Base-by-base conservation (phyloP, 2,113 vertebrate genomes). In the Thunnus maccoyii region DNA sequence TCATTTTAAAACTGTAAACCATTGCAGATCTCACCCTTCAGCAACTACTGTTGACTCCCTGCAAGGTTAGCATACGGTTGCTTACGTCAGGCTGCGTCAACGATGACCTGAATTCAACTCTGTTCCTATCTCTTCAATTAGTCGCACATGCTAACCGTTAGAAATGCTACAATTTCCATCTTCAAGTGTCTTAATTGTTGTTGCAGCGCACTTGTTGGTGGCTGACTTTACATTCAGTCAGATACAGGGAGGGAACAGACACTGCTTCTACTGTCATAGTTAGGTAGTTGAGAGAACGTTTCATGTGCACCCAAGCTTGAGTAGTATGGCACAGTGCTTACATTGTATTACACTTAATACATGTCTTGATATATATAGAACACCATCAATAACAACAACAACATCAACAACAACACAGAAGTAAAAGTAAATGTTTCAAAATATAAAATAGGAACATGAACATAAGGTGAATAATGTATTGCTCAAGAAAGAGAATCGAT, bases 251-350 rank as follows among this genome's bases (percentile, higher is more conserved):
- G 84, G 80, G 71, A 83, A 82, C 57, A 76, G 72, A 79, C 77
- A 50, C 78, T 48, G 73, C 89, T 76, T 78, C 79, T 88, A 15
- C 66, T 47, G 84, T 84, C 69, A 58, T 80, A 72, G 76, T 80
- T 92, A 94, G 93, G 93, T 95, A 93, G 94, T 94, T 86, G 72
- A 85, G 89, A 90, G 70, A 72, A 91, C 56, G 57, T 90, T 91
- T 87, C 74, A 47, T 89, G 89, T 91, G 89, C 81, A 88, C 89
- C 84, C 79, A 87, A 80, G 78, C 76, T 86, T 61, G 72, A 91
- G 74, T 86, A 81, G 88, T 83, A 91, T 91, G 90, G 92, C 94
- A 95, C 93, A 95, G 94, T 94, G 94, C 87, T 95, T 89, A 89
- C 87, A 88, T 92, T 80, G 84, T 93, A 86, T 87, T 88, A 74